Base-by-base conservation (phyloP, 1,140 invertebrate genomes). In the Acromyrmex heyeri region DNA sequence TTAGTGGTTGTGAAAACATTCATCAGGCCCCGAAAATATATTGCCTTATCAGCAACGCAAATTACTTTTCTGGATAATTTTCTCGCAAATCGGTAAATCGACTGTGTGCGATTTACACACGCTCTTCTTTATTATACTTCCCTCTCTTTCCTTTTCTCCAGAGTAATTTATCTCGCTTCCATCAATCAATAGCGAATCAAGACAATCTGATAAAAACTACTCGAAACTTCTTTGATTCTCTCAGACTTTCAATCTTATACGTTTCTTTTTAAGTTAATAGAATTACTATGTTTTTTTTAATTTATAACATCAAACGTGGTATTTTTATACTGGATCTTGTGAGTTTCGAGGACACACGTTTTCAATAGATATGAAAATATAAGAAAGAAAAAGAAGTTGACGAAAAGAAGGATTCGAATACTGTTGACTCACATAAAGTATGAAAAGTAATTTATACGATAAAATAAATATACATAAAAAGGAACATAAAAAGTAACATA, bases 311-410 rank as follows among this genome's bases (percentile, higher is more conserved):
- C 10, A 55, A 69, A 14, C 2, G 64, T 69, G 30, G 8, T 79
- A 57, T 70, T 57, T 69, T 57, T 18, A 57, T 55, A 44, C 16
- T 24, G 8, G 18, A 30, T 21, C 14, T 69, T 21, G 34, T 1
- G 10, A 55, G 30, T 69, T 69, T 69, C 48, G 7, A 69, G n/a
- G 21, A 18, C 30, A 24, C 21, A 30, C 14, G 3, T 57, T 24
- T 50, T 81, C 48, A n/a, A 38, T 30, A 81, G 62, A 50, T 18
- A n/a, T 79, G 3, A 55, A 79, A 57, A 55, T 65, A 65, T 18
- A 18, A 50, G 27, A 12, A 38, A 67, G 21, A 64, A 27, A 21
- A 21, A 53, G 16, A 34, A 38, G 1, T 38, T 53, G 1, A 1
- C 6, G 1, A 78, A 55, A 21, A 53, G 16, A 79, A 10, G 34